Percentiles rank a stretch among this genome's conserved stretches.
These are phyloP conservation scores for Eupithecia vulgata DNA, from an alignment of 2,888 invertebrate genomes.

Conservation along the genomic window DNA sequence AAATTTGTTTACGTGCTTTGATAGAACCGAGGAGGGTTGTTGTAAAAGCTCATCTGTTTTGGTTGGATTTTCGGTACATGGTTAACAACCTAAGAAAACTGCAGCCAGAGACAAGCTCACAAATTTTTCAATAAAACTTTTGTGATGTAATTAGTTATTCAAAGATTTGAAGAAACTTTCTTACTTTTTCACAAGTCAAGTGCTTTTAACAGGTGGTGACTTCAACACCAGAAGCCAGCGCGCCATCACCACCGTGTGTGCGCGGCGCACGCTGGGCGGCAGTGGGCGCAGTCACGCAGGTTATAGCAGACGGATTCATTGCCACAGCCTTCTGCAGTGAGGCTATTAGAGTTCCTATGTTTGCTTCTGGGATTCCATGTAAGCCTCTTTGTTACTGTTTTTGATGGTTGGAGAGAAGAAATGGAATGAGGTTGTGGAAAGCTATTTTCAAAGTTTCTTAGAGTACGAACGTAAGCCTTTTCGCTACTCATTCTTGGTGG, in stretches of 20 bases:
- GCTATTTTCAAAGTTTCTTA: background rate
- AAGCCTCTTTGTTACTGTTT: conserved; percentile 34
- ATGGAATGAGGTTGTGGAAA: background rate
- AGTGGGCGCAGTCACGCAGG: conserved; percentile 66
- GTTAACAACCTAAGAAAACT: too few species aligned
- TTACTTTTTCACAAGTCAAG: background rate
- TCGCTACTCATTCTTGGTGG: too few species aligned
- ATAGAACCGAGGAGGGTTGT: background rate
- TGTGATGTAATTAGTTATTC: background rate
- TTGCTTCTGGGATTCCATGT: conserved; percentile 73
- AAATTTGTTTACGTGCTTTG: too few species aligned
- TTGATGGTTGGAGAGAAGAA: background rate
- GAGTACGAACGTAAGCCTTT: too few species aligned
- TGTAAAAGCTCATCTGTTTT: background rate
- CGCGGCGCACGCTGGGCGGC: conserved; percentile 73
- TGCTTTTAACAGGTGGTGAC: conserved; percentile 69
- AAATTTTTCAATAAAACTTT: background rate
- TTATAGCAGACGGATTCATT: conserved; percentile 66
- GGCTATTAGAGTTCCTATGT: conserved; percentile 64
- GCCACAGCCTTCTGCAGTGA: conserved; percentile 73
- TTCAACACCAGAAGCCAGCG: conserved; percentile 73
- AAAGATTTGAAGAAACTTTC: background rate
- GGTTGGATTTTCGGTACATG: too few species aligned
- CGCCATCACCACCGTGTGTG: conserved; percentile 68
- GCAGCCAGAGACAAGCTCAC: too few species aligned